Evolutionary conservation across 2,113 vertebrate species (phyloP).

Genomic region (Bostrychus sinensis): DNA sequence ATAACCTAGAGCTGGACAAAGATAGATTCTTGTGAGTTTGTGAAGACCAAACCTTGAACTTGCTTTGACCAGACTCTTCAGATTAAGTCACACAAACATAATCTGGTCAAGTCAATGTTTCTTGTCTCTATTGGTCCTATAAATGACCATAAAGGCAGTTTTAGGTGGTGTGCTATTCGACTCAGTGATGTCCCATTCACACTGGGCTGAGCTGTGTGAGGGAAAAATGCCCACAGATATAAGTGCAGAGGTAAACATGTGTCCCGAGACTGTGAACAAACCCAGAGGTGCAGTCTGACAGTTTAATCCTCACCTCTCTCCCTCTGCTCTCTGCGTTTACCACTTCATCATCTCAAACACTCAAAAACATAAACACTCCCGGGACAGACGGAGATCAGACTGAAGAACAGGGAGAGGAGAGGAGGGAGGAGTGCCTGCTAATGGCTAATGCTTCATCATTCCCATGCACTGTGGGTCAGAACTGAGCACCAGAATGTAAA

Average conservation of each 20-base stretch:
- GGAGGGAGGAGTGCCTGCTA: conserved; percentile 30
- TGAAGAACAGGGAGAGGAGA: conserved; percentile 24
- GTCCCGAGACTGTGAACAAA: conserved; percentile 35
- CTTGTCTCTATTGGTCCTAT: too few species aligned
- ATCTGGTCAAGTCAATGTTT: too few species aligned
- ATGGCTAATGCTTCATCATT: conserved; percentile 51
- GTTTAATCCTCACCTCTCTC: conserved; percentile 40
- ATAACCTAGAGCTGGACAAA: too few species aligned
- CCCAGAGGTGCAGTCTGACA: conserved; percentile 31
- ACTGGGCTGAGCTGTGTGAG: conserved; percentile 1
- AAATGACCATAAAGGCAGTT: too few species aligned
- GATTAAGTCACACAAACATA: too few species aligned
- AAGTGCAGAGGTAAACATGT: conserved; percentile 34
- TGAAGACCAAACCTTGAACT: too few species aligned
- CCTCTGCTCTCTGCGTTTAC: conserved; percentile 3
- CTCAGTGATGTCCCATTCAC: conserved; percentile 10
- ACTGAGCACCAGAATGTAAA: conserved; percentile 25
- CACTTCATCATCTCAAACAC: conserved; percentile 34
- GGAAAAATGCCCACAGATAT: conserved; percentile 19
- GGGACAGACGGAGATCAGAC: conserved; percentile 28
- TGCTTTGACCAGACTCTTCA: too few species aligned
- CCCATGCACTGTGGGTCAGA: conserved; percentile 35
- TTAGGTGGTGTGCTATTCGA: neutral
- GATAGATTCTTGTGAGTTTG: too few species aligned
- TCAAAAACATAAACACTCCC: conserved; percentile 30